Conservation (phyloP, 1,140 invertebrate species). For the Drosophila willistoni region DNA sequence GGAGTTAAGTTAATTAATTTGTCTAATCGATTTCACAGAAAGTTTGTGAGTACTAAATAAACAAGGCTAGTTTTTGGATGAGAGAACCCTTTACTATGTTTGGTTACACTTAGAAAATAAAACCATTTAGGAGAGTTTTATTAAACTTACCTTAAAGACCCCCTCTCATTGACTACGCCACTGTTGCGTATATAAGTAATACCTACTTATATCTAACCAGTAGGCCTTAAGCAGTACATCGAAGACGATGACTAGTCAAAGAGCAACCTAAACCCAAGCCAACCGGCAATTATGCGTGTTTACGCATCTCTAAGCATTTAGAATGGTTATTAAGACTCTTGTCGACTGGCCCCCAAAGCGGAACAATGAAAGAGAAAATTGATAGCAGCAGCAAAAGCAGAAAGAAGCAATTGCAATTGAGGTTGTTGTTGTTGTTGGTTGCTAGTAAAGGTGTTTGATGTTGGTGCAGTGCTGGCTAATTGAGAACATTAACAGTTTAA, state of each 20-base stretch:
- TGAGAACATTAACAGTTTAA: constrained; percentile 69
- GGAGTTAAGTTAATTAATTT: too few species aligned
- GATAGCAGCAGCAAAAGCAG: constrained; percentile 69
- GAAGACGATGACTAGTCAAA: constrained; percentile 23
- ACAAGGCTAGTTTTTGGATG: too few species aligned
- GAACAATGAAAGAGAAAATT: constrained; percentile 80
- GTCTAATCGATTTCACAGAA: too few species aligned
- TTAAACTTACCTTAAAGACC: neutral
- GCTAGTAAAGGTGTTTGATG: constrained; percentile 21
- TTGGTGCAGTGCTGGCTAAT: constrained; percentile 56
- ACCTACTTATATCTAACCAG: constrained; percentile 13
- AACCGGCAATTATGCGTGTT: constrained; percentile 44
- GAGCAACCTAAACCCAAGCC: constrained; percentile 3
- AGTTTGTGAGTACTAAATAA: too few species aligned
- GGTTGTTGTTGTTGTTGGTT: constrained; percentile 10
- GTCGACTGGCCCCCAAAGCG: constrained; percentile 32
- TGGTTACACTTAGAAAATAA: too few species aligned
- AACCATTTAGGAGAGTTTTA: too few species aligned
- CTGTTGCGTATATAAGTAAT: neutral
- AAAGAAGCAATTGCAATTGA: constrained; percentile 60
- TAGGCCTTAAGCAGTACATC: constrained; percentile 34
- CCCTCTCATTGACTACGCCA: neutral
- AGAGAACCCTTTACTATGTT: too few species aligned
- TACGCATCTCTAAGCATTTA: constrained; percentile 62
- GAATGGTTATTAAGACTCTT: constrained; percentile 56